Conservation (phyloP, 2,888 invertebrate genomes). For the Drosophila kambysellisi region DNA sequence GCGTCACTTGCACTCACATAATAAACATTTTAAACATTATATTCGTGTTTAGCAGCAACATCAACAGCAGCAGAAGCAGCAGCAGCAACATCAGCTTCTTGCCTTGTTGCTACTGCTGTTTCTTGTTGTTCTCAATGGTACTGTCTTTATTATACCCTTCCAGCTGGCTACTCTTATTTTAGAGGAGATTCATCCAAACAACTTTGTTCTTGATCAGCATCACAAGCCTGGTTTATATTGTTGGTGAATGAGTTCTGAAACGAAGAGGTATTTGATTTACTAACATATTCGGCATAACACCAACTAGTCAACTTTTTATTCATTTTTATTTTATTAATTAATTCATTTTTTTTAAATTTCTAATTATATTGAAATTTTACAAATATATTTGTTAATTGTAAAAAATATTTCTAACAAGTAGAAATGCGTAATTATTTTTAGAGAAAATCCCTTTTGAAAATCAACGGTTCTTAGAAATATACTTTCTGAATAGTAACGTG, state of each 20-base stretch:
- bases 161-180: neutral
- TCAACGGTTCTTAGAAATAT: neutral
- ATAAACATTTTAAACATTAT: conserved; percentile 80
- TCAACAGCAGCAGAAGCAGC: conserved; percentile 38
- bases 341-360: no score
- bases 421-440: accelerated
- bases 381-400: neutral
- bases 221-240: neutral
- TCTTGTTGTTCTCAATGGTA: conserved; percentile 3
- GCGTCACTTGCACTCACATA: conserved; percentile 80
- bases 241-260: neutral
- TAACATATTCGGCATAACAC: neutral
- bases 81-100: conserved; percentile 53
- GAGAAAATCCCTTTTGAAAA: neutral
- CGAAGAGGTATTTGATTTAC: neutral
- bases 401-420: neutral
- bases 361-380: no score
- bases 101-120: conserved; percentile 37
- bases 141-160: neutral
- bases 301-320: no score
- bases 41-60: conserved; percentile 80
- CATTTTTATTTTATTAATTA: no score
- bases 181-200: neutral
- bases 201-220: neutral
- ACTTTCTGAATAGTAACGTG: neutral